A percentile compares a stretch with the other conserved stretches of the same genome.
phyloP scores from a whole-genome alignment of 2,888 invertebrate species.

The Incurvaria masculella region DNA sequence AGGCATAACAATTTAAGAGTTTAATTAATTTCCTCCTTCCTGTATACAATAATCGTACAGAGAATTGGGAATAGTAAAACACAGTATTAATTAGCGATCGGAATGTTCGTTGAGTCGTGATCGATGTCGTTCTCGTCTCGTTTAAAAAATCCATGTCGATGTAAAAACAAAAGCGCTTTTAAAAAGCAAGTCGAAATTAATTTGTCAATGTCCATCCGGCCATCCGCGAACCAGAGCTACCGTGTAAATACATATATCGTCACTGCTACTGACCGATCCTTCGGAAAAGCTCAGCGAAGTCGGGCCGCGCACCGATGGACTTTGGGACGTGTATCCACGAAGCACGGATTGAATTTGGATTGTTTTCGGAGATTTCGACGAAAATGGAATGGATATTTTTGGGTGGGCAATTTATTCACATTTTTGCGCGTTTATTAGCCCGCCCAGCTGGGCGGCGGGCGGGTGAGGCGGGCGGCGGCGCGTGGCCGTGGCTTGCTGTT shows the following conservation, averaged over 20 bases:
- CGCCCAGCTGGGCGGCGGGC: background rate
- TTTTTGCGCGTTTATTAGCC: background rate
- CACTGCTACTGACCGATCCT: background rate
- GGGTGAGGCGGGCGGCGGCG: conserved; percentile 19
- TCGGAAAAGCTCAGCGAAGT: background rate
- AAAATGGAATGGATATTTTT: too few relatives aligned
- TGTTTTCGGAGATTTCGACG: too few relatives aligned
- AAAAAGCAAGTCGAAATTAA: background rate
- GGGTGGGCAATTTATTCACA: background rate
- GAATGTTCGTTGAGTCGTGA: background rate
- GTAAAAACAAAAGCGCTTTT: background rate
- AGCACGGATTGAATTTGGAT: background rate
- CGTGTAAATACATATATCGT: background rate
- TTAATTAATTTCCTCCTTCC: too few relatives aligned
- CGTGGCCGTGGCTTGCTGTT: conserved; percentile 30
- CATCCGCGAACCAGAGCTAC: background rate
- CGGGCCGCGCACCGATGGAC: background rate
- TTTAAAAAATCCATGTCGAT: background rate
- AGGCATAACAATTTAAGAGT: too few relatives aligned
- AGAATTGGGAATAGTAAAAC: background rate
- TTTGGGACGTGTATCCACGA: background rate
- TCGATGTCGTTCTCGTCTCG: background rate
- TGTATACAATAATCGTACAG: too few relatives aligned
- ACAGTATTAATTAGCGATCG: background rate
- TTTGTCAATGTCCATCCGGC: background rate